These are phyloP conservation scores for Rana temporaria DNA, from an alignment of 2,113 vertebrate genomes.

Conservation along the genomic window DNA sequence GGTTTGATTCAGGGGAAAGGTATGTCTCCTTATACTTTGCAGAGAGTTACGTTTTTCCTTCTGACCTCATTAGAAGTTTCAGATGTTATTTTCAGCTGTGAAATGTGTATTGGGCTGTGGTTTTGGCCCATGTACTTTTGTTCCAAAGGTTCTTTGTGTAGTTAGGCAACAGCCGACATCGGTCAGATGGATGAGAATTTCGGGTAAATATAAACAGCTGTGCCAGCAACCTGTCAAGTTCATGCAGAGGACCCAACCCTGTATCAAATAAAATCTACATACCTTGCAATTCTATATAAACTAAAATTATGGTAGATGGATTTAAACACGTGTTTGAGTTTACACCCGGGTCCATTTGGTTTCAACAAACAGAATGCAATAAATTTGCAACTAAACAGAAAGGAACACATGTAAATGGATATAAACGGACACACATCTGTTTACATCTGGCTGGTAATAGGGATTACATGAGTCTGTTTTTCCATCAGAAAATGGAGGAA, in stretches of 20 bases:
- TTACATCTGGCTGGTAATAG: too few relatives aligned
- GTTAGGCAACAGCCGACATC: background rate
- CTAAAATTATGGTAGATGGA: background rate
- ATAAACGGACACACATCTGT: too few relatives aligned
- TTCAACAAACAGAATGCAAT: too few relatives aligned
- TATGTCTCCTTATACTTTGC: constrained; percentile 32
- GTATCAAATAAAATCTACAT: background rate
- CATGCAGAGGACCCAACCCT: background rate
- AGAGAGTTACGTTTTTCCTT: constrained; percentile 37
- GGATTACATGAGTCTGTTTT: too few relatives aligned
- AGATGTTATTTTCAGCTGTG: constrained; percentile 29
- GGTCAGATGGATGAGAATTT: background rate
- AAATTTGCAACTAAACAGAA: too few relatives aligned
- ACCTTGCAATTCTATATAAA: background rate
- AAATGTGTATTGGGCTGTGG: constrained; percentile 26
- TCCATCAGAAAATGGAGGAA: too few relatives aligned
- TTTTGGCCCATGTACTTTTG: constrained; percentile 18
- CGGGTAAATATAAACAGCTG: background rate
- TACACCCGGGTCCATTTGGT: too few relatives aligned
- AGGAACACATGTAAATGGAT: too few relatives aligned
- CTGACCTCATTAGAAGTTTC: constrained; percentile 12
- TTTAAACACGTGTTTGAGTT: too few relatives aligned
- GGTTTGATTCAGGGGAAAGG: constrained; percentile 48
- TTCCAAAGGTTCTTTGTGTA: background rate
- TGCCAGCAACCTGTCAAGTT: background rate